These are phyloP conservation scores for Agonopterix subpropinquella DNA, from an alignment of 2,888 invertebrate genomes.

Conservation along the genomic window DNA sequence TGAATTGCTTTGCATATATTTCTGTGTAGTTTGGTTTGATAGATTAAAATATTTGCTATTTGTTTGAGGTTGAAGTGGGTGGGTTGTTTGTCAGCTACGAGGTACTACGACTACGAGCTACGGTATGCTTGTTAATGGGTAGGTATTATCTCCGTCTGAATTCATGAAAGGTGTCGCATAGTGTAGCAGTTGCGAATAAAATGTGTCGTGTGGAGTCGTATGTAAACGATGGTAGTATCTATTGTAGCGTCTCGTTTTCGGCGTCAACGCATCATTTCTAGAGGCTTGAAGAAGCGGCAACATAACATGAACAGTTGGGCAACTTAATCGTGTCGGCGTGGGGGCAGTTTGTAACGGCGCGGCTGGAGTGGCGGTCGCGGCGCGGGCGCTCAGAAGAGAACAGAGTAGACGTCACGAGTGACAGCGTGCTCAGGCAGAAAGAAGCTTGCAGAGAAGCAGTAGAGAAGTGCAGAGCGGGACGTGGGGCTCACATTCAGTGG, in stretches of 20 bases:
- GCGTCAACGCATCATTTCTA: slow-evolving; percentile 54
- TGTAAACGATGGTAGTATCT: neutral
- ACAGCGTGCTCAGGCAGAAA: slow-evolving; percentile 74
- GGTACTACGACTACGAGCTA: slow-evolving; percentile 9
- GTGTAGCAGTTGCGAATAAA: no score
- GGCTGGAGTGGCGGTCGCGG: slow-evolving; percentile 27
- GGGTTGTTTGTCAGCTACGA: slow-evolving; percentile 1
- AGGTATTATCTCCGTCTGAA: neutral
- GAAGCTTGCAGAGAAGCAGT: slow-evolving; percentile 76
- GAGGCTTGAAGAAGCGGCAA: slow-evolving; percentile 67
- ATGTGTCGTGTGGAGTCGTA: no score
- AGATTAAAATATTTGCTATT: no score
- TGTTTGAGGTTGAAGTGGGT: no score
- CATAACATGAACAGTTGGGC: slow-evolving; percentile 52
- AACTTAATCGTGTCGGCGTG: slow-evolving; percentile 56
- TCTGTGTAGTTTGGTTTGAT: no score
- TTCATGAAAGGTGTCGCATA: neutral
- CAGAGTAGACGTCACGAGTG: slow-evolving; percentile 55
- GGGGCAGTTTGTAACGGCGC: slow-evolving; percentile 37
- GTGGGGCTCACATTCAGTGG: slow-evolving; percentile 71
- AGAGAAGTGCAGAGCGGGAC: slow-evolving; percentile 75
- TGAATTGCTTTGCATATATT: no score
- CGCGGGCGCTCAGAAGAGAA: slow-evolving; percentile 46
- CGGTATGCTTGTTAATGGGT: neutral
- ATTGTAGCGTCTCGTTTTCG: slow-evolving; percentile 13